These are phyloP conservation scores for Drosophila fungiperda DNA, from an alignment of 2,888 invertebrate species.

Conservation along the genomic window DNA sequence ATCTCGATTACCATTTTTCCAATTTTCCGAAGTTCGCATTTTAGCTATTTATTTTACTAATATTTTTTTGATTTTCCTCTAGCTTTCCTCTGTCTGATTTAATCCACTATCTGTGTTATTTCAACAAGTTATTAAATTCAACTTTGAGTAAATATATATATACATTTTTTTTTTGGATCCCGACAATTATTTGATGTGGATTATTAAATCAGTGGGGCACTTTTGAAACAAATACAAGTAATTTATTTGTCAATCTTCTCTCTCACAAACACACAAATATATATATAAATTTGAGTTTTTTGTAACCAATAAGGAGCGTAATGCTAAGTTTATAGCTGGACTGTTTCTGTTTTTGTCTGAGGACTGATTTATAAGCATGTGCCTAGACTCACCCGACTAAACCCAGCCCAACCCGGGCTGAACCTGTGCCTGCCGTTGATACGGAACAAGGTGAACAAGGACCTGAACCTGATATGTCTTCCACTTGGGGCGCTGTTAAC, in stretches of 20 bases:
- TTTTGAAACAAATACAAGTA: conserved; percentile 30
- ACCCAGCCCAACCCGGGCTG: conserved; percentile 2
- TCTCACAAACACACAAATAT: background rate
- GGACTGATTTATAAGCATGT: conserved; percentile 66
- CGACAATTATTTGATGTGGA: conserved; percentile 50
- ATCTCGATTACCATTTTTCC: background rate
- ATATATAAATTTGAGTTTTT: conserved; percentile 4
- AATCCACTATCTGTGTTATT: background rate
- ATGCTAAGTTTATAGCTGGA: conserved; percentile 43
- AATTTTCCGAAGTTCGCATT: background rate
- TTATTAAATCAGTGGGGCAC: conserved; percentile 44
- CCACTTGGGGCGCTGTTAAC: conserved; percentile 58
- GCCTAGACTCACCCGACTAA: conserved; percentile 32
- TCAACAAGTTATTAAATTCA: conserved; percentile 49
- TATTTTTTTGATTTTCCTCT: background rate
- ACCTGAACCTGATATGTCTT: conserved; percentile 31
- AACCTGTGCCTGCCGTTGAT: conserved; percentile 11
- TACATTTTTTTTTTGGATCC: too few relatives aligned
- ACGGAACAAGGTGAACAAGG: conserved; percentile 10
- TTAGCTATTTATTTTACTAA: background rate
- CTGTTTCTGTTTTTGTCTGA: conserved; percentile 35
- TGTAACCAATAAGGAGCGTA: conserved; percentile 52
- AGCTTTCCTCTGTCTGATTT: background rate
- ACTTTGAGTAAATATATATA: conserved; percentile 40
- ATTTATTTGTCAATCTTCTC: conserved; percentile 12